phyloP scores from a whole-genome alignment of 2,797 vertebrate species.

The Megaceryle alcyon region DNA sequence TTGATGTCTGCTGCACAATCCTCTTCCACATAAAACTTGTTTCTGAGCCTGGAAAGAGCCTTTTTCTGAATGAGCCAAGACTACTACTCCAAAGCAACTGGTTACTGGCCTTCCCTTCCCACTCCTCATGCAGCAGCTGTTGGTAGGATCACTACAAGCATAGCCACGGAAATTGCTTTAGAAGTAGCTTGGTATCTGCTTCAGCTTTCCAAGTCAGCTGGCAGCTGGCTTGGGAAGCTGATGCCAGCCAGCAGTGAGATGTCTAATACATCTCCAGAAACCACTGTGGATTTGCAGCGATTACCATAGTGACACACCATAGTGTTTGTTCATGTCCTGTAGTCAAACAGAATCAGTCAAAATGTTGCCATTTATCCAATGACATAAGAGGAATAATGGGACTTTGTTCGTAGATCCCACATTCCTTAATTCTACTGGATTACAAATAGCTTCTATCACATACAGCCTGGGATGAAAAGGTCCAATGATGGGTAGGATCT shows the following conservation, averaged over 20 bases:
- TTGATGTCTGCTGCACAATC: not conserved
- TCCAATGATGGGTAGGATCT: not conserved
- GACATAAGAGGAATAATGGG: not conserved
- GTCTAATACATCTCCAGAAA: conserved; percentile 24
- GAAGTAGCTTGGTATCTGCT: conserved; percentile 9
- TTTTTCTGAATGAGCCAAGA: not conserved
- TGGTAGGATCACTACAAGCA: not conserved
- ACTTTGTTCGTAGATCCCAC: not conserved
- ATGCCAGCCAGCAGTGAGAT: not conserved
- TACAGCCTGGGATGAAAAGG: not conserved
- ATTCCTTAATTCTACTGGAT: not conserved
- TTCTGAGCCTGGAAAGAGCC: not conserved
- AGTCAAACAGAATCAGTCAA: conserved; percentile 7
- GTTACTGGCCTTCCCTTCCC: not conserved
- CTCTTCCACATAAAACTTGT: not conserved
- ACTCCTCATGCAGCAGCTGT: not conserved
- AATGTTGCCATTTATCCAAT: conserved; percentile 5
- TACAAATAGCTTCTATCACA: not conserved
- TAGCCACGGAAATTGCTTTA: not conserved
- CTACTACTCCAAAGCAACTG: not conserved
- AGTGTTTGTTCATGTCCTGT: not conserved
- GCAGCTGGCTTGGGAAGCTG: not conserved
- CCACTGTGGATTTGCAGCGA: not conserved
- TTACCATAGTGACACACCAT: not conserved
- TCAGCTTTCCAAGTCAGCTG: conserved; percentile 7